Percentiles rank a stretch among this genome's conserved stretches.
These are phyloP conservation scores for Latrodectus hesperus DNA, from an alignment of 2,888 invertebrate genomes.

Conservation along the genomic window DNA sequence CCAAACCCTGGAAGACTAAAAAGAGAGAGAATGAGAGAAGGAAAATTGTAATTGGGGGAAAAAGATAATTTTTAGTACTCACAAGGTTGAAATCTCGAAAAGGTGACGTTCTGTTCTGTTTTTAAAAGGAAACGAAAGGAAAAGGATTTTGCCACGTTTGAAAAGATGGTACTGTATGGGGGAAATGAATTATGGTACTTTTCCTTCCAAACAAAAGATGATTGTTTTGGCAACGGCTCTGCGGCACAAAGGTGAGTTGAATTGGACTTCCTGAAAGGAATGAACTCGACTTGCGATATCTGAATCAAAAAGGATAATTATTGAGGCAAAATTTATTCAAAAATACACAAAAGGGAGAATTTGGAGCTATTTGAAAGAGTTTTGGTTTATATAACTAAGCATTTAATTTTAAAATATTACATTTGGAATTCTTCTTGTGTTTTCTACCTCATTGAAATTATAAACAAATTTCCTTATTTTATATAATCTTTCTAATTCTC, in stretches of 20 bases:
- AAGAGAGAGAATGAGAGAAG: constrained; percentile 13
- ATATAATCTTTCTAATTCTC: no score
- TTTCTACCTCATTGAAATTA: no score
- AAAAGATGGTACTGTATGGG: not conserved
- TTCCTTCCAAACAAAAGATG: constrained; percentile 1
- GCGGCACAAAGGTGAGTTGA: not conserved
- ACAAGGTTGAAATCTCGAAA: not conserved
- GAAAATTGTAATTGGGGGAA: constrained; percentile 50
- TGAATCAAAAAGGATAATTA: no score
- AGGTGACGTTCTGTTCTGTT: constrained; percentile 23
- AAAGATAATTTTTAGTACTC: constrained; percentile 51
- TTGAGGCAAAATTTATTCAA: no score
- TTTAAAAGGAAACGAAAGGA: constrained; percentile 24
- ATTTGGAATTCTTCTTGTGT: no score
- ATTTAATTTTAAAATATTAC: no score
- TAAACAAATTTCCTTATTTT: no score
- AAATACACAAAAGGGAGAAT: no score
- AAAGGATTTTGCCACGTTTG: not conserved
- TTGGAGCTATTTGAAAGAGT: no score
- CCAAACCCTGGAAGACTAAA: not conserved
- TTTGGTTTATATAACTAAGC: no score
- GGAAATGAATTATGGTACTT: not conserved
- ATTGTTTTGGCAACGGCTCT: not conserved
- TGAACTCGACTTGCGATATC: not conserved
- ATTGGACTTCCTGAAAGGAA: not conserved